Evolutionary conservation across 2,888 invertebrate species (phyloP), one percentile per base, ranked within the genome.

Genomic region (Agrotis exclamationis): DNA sequence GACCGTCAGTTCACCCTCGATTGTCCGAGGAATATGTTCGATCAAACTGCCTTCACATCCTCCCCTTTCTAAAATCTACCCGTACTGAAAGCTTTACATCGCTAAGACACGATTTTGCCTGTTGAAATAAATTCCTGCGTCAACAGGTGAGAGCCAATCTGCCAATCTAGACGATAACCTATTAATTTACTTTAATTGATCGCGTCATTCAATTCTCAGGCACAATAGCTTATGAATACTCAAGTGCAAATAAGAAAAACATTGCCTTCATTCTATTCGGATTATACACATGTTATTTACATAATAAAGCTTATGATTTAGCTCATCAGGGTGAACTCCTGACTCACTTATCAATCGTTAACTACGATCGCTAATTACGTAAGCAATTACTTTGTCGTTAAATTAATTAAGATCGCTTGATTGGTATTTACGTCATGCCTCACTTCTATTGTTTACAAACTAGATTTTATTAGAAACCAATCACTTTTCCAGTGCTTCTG

Each of bases 331-430:
- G 39, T 76, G 72, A 74, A 76, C 82, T 62, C 53, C 56, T 74
- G 73, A 76, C 77, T 79, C 58, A 63, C 53, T 81, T 84, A 84
- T 82, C 82, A 56, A 51, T 56, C 68, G 50, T 69, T 59, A 74
- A 63, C 59, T 48, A 65, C 58, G 59, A 45, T 53, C 54, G 39
- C 22, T 77, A 76, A 82, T 84, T 77, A 78, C 76, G 56, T 72
- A 78, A 71, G 67, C 74, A 74, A 83, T 80, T 78, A 80, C 70
- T 76, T 75, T 80, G 74, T 80, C 70, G 33, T 77, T 54, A 74
- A 80, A 70, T 73, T 74, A 80, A 84, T 84, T 70, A 73, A 70
- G 45, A 44, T 69, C 20, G 50, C 66, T 80, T 68, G 80, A 82
- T 82, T 79, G 68, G 62, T 67, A 62, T 70, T 76, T 77, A 71